Evolutionary conservation across 2,888 invertebrate genomes (phyloP).

Genomic region (Eristalis tenax): DNA sequence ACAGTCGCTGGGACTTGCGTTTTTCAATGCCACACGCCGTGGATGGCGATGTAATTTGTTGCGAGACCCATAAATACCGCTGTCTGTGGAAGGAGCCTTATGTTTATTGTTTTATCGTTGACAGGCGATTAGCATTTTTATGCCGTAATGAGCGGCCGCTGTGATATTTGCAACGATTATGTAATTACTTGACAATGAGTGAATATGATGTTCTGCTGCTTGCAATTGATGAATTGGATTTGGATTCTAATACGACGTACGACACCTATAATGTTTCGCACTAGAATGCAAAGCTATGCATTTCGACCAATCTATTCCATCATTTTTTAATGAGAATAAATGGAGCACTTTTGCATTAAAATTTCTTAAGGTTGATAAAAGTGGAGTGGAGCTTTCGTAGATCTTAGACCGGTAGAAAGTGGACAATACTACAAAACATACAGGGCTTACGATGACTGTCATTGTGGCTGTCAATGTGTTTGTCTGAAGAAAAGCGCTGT

Average conservation of each 20-base stretch:
- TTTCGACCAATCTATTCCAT: too few species aligned
- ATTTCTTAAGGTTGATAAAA: too few species aligned
- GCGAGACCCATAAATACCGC: conserved; percentile 2
- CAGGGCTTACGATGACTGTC: too few species aligned
- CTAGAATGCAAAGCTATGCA: background rate
- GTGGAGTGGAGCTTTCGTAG: too few species aligned
- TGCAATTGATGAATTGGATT: background rate
- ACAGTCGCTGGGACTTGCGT: background rate
- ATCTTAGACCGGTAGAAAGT: too few species aligned
- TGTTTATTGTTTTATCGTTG: background rate
- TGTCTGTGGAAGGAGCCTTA: background rate
- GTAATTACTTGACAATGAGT: background rate
- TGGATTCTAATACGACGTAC: background rate
- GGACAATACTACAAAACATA: too few species aligned
- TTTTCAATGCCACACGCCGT: conserved; percentile 4
- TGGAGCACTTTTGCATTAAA: too few species aligned
- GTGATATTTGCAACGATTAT: background rate
- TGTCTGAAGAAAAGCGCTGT: too few species aligned
- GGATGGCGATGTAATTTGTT: conserved; percentile 37
- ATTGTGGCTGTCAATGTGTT: too few species aligned
- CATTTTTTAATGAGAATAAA: too few species aligned
- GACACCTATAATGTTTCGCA: background rate
- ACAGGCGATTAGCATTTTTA: background rate
- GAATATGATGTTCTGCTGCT: background rate
- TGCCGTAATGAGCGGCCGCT: background rate